A percentile compares a stretch with the other conserved stretches of the same genome.
These are phyloP conservation scores for Tinea pellionella DNA, from an alignment of 2,888 invertebrate species.

Conservation along the genomic window DNA sequence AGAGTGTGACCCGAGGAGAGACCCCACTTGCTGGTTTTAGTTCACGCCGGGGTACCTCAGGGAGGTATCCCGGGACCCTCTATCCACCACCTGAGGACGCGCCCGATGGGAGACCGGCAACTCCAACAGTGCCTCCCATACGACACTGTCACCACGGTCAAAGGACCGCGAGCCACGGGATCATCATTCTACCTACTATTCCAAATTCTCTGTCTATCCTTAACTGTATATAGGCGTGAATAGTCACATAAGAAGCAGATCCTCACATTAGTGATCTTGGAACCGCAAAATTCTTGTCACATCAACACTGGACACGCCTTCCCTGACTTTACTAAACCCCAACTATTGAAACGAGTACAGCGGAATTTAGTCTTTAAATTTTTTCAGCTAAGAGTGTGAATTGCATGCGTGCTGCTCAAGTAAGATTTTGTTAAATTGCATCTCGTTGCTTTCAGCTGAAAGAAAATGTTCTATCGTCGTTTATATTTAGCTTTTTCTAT, in stretches of 20 bases:
- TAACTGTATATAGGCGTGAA: neutral
- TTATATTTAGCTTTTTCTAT: neutral
- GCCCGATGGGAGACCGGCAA: too few species aligned
- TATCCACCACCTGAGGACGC: too few species aligned
- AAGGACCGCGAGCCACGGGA: too few species aligned
- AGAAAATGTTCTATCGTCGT: neutral
- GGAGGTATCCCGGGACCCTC: too few species aligned
- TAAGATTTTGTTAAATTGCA: neutral
- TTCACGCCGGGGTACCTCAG: too few species aligned
- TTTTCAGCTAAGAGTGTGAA: neutral
- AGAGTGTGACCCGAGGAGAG: too few species aligned
- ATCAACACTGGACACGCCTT: neutral
- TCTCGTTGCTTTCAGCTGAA: neutral
- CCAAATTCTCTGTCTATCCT: neutral
- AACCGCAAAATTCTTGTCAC: conserved; percentile 4
- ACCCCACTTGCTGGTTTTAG: too few species aligned
- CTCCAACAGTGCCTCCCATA: too few species aligned
- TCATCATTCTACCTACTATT: too few species aligned
- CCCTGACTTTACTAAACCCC: neutral
- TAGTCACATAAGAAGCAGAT: neutral
- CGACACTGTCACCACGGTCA: too few species aligned
- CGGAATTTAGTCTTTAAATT: neutral
- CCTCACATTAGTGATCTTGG: neutral
- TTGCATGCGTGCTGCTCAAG: neutral
- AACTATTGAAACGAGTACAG: neutral